Percentiles rank a stretch among this genome's conserved stretches.
phyloP scores from a whole-genome alignment of 2,113 vertebrate species.

The Nothocercus nigrocapillus region DNA sequence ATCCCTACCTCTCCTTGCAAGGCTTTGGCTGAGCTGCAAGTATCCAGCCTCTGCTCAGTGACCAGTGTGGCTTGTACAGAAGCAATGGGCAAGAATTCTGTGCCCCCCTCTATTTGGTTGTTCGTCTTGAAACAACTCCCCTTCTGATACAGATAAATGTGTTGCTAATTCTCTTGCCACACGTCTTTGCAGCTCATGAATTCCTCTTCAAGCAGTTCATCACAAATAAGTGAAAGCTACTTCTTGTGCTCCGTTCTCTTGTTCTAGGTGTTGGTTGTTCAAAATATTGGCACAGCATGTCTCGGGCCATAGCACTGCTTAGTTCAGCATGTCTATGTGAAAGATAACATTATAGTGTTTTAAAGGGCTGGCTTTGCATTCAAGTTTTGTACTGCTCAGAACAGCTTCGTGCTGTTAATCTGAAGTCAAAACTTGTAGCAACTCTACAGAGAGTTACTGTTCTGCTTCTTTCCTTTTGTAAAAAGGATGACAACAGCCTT shows the following conservation, averaged over 20 bases:
- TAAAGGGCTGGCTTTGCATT: not conserved
- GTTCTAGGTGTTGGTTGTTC: not conserved
- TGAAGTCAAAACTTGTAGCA: not conserved
- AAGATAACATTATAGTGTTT: not conserved
- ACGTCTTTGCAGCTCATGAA: fast-evolving
- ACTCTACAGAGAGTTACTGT: not conserved
- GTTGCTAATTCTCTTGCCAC: not conserved
- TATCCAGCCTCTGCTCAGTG: not conserved
- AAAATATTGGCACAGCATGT: not conserved
- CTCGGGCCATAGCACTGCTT: not conserved
- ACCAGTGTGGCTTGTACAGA: not conserved
- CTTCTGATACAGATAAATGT: not conserved
- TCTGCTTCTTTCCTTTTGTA: not conserved
- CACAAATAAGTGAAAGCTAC: not conserved
- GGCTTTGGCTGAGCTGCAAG: not conserved
- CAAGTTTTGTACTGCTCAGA: not conserved
- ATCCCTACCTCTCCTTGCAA: not conserved
- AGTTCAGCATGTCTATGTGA: not conserved
- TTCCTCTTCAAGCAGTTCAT: not conserved
- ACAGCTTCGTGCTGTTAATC: not conserved
- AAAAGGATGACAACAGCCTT: not conserved
- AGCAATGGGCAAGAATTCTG: not conserved
- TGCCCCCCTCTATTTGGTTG: not conserved
- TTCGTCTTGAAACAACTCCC: not conserved
- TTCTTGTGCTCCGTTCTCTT: not conserved